A percentile compares a stretch with the other conserved stretches of the same genome.
phyloP scores from a whole-genome alignment of 2,888 invertebrate species.

The Ferdinandea cuprea region DNA sequence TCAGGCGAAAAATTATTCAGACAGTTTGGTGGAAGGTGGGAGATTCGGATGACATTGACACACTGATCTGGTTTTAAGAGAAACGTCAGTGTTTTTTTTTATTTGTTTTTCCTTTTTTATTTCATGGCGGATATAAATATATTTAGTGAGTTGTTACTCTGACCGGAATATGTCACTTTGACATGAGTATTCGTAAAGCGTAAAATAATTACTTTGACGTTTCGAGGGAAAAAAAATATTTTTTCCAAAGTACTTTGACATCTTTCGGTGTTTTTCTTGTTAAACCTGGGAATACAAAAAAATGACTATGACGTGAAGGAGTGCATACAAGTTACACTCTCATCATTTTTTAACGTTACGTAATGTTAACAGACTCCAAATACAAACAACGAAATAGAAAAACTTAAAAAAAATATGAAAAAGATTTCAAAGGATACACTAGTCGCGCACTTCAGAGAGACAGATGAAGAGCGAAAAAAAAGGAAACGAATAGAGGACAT shows the following conservation, averaged over 20 bases:
- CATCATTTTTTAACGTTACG: constrained; percentile 26
- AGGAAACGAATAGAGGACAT: constrained; percentile 14
- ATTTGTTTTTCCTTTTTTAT: background rate
- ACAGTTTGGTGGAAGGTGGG: background rate
- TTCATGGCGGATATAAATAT: no score
- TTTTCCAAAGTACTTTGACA: no score
- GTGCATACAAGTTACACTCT: constrained; percentile 4
- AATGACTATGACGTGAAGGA: background rate
- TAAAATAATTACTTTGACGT: no score
- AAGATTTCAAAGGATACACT: constrained; percentile 54
- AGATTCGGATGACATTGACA: constrained; percentile 15
- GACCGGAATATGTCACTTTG: no score
- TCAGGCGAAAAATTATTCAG: constrained; percentile 10
- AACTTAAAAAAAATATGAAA: constrained; percentile 44
- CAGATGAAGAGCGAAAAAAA: constrained; percentile 9
- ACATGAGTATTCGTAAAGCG: no score
- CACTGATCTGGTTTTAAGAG: background rate
- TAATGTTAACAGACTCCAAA: constrained; percentile 58
- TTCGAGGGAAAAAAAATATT: no score
- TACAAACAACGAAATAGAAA: constrained; percentile 19
- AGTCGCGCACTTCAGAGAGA: constrained; percentile 29
- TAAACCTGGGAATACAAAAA: no score
- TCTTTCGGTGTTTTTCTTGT: no score
- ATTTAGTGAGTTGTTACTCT: no score
- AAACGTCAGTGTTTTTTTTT: background rate